phyloP scores from a whole-genome alignment of 2,113 vertebrate genomes.

The Psilopogon haemacephalus region DNA sequence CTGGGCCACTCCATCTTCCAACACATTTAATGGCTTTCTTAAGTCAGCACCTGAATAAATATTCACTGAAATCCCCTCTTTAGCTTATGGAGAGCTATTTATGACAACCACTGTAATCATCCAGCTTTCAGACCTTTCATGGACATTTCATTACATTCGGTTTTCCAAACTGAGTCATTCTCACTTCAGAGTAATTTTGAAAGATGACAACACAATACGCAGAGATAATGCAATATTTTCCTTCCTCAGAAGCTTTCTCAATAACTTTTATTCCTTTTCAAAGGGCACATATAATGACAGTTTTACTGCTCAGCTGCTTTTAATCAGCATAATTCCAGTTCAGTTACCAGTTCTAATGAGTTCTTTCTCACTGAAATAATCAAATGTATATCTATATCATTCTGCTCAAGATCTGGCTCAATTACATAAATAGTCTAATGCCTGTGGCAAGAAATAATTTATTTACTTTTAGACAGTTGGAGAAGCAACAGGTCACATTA shows the following conservation, averaged over 20 bases:
- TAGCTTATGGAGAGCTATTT: neutral
- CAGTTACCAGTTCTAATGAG: neutral
- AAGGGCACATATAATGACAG: neutral
- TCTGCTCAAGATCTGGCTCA: neutral
- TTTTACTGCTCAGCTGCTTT: neutral
- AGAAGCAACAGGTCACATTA: neutral
- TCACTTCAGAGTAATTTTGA: neutral
- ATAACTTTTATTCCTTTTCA: neutral
- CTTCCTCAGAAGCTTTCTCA: neutral
- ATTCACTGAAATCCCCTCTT: neutral
- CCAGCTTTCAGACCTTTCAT: neutral
- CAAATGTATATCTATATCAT: no score
- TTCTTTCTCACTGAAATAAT: neutral
- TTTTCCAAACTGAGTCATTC: slow-evolving; percentile 27
- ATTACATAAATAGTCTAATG: neutral
- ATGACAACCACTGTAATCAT: neutral
- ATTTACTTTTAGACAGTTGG: neutral
- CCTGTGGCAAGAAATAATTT: neutral
- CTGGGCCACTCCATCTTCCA: neutral
- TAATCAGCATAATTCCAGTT: neutral
- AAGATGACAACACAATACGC: neutral
- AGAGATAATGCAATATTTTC: neutral
- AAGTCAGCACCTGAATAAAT: neutral
- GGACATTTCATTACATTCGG: neutral
- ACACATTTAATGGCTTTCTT: neutral